phyloP scores from a whole-genome alignment of 2,888 invertebrate genomes.

The Melanostoma mellinum region DNA sequence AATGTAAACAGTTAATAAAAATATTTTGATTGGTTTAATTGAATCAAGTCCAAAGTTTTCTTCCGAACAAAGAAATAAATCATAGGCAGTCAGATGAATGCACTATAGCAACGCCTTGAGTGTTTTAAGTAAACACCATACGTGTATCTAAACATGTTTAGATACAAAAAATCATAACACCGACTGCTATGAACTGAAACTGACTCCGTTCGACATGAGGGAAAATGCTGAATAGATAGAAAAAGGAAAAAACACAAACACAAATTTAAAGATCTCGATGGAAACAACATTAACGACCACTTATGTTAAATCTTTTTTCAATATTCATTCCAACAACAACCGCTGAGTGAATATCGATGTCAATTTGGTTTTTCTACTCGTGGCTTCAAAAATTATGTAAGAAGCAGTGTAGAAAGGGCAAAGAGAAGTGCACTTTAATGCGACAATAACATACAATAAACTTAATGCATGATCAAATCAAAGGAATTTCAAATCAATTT shows the following conservation, averaged over 20 bases:
- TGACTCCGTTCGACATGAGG: too few relatives aligned
- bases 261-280: too few relatives aligned
- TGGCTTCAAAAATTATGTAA: constrained; percentile 27
- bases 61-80: constrained; percentile 48
- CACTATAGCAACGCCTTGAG: too few relatives aligned
- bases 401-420: too few relatives aligned
- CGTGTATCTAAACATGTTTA: constrained; percentile 67
- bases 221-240: too few relatives aligned
- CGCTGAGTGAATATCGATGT: constrained; percentile 37
- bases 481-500: too few relatives aligned
- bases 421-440: too few relatives aligned
- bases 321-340: constrained; percentile 5
- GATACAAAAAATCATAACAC: constrained; percentile 35
- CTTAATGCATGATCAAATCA: too few relatives aligned
- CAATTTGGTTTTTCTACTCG: constrained; percentile 21
- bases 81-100: background rate
- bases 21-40: constrained; percentile 66
- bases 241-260: too few relatives aligned
- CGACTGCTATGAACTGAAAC: background rate
- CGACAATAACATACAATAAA: too few relatives aligned
- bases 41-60: constrained; percentile 61
- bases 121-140: too few relatives aligned
- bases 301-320: constrained; percentile 21
- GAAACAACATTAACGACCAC: too few relatives aligned
- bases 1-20: constrained; percentile 43